Evolutionary conservation across 2,888 invertebrate species (phyloP).

Genomic region (Hypsopygia costalis): DNA sequence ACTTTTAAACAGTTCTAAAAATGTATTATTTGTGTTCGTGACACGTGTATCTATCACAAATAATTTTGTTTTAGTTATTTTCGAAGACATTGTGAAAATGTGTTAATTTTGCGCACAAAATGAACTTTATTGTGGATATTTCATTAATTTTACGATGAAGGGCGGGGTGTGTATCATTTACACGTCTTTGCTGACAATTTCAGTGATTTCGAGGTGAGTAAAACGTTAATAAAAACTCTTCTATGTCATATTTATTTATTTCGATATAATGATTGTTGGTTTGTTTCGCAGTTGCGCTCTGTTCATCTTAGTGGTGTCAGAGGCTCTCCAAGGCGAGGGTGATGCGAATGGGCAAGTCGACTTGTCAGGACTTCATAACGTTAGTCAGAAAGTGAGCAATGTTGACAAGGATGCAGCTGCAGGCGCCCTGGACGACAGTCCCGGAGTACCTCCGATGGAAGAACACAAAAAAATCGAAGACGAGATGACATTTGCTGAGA

Average conservation of each 20-base stretch:
- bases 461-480: constrained; percentile 29
- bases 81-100: constrained; percentile 50
- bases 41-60: constrained; percentile 29
- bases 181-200: constrained; percentile 82
- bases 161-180: constrained; percentile 79
- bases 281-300: constrained; percentile 75
- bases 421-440: constrained; percentile 19
- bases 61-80: constrained; percentile 27
- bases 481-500: constrained; percentile 74
- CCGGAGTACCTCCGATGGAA: constrained; percentile 19
- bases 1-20: constrained; percentile 26
- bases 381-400: constrained; percentile 50
- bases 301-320: constrained; percentile 81
- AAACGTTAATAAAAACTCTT: no score
- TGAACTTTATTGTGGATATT: constrained; percentile 72
- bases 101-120: constrained; percentile 70
- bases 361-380: constrained; percentile 65
- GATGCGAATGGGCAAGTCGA: constrained; percentile 47
- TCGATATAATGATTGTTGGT: no score
- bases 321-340: constrained; percentile 65
- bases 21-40: constrained; percentile 41
- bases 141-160: constrained; percentile 81
- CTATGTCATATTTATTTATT: no score
- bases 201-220: constrained; percentile 79
- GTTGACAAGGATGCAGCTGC: constrained; percentile 28